Percentiles rank a stretch among this genome's conserved stretches.
Evolutionary conservation across 37 sponge, comb jelly and placozoan species (phyloP).

Genomic region (Dysidea cf. avara): DNA sequence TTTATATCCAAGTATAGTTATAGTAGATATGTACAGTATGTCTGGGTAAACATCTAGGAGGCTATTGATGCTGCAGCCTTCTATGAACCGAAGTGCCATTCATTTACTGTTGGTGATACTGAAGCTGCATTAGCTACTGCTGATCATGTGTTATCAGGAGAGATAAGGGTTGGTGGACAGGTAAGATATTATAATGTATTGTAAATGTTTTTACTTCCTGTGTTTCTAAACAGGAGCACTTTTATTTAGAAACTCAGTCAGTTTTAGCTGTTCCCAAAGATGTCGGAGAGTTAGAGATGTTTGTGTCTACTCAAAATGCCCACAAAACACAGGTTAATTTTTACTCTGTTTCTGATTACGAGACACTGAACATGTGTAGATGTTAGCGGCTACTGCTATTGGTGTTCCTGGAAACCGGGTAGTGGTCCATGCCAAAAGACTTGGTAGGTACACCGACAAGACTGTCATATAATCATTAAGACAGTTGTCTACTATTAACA

Average conservation of each 20-base stretch:
- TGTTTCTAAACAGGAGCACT: slow-evolving; percentile 90
- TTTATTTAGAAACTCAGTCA: slow-evolving; percentile 85
- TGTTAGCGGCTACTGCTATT: slow-evolving; percentile 58
- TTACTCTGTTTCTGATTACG: too few species aligned
- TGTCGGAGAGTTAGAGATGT: slow-evolving; percentile 77
- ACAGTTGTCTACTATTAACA: too few species aligned
- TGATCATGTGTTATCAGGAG: slow-evolving; percentile 47
- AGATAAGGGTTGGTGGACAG: slow-evolving; percentile 67
- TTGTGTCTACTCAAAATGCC: slow-evolving; percentile 66
- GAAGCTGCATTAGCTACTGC: slow-evolving; percentile 22
- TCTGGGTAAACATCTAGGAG: slow-evolving; percentile 37
- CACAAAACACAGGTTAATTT: slow-evolving; percentile 10
- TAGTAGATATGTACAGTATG: background rate
- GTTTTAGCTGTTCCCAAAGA: slow-evolving; percentile 70
- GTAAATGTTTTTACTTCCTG: too few species aligned
- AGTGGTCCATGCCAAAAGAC: slow-evolving; percentile 61
- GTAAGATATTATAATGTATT: too few species aligned
- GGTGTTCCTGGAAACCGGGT: slow-evolving; percentile 70
- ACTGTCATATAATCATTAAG: background rate
- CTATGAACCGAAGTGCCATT: background rate
- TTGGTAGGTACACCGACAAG: slow-evolving; percentile 42
- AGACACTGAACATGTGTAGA: slow-evolving; percentile 10
- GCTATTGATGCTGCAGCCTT: slow-evolving; percentile 63
- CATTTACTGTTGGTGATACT: slow-evolving; percentile 31
- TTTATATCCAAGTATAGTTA: background rate